phyloP scores from a whole-genome alignment of 2,888 invertebrate species.

The Platerodrilus igneus region DNA sequence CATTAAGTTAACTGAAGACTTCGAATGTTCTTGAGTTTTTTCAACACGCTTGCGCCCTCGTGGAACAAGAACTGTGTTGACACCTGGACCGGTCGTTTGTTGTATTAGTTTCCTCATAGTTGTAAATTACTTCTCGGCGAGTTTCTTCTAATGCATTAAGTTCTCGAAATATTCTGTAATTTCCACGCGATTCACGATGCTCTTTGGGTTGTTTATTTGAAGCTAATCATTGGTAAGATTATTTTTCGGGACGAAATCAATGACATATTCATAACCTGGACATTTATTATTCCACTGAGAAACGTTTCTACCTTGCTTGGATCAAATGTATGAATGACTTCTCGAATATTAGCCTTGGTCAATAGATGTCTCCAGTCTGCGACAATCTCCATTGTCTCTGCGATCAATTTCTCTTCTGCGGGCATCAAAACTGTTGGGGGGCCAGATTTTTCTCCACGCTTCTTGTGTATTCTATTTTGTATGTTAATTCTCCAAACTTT shows the following conservation, averaged over 20 bases:
- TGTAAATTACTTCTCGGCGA: constrained; percentile 17
- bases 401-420: constrained; percentile 6
- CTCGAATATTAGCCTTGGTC: constrained; percentile 4
- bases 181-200: constrained; percentile 7
- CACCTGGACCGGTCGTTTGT: constrained; percentile 37
- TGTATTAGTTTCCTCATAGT: constrained; percentile 40
- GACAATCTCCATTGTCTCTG: constrained; percentile 6
- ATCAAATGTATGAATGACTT: constrained; percentile 4
- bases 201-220: constrained; percentile 9
- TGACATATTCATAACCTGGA: constrained; percentile 10
- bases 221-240: constrained; percentile 2
- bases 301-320: constrained; percentile 9
- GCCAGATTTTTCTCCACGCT: neutral
- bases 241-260: constrained; percentile 8
- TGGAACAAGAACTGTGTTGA: constrained; percentile 29
- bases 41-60: constrained; percentile 36
- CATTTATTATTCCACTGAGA: constrained; percentile 5
- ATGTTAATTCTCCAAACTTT: constrained; percentile 11
- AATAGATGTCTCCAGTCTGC: constrained; percentile 10
- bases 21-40: constrained; percentile 31
- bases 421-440: constrained; percentile 4
- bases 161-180: constrained; percentile 10
- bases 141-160: constrained; percentile 1
- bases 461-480: constrained; percentile 9
- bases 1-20: constrained; percentile 35